These are phyloP conservation scores for Anseranas semipalmata DNA, from an alignment of 2,113 vertebrate genomes.

Conservation along the genomic window DNA sequence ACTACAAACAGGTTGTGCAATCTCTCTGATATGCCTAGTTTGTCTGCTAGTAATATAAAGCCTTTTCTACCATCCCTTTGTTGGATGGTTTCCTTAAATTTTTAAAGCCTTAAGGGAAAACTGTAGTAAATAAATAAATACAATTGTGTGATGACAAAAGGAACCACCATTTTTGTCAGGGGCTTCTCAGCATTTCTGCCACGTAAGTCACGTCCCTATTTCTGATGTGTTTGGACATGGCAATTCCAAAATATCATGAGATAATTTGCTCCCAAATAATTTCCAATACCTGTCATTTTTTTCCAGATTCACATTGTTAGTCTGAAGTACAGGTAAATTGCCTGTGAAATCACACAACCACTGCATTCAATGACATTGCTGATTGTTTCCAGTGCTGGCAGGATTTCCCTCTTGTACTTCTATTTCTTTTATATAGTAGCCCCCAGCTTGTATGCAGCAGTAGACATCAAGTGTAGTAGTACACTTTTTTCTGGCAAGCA, in stretches of 20 bases:
- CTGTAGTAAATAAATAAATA: not conserved
- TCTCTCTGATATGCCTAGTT: not conserved
- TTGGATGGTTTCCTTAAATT: not conserved
- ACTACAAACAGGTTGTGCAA: rapidly evolving
- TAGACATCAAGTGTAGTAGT: not conserved
- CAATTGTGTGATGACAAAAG: not conserved
- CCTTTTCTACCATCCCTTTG: not conserved
- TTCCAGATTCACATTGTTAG: not conserved
- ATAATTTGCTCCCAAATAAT: not conserved
- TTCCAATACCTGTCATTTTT: not conserved
- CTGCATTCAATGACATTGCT: not conserved
- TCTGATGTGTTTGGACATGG: not conserved
- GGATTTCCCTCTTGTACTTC: not conserved
- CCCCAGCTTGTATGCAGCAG: not conserved
- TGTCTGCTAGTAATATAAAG: not conserved
- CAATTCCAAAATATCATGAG: not conserved
- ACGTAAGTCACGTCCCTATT: not conserved
- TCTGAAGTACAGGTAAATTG: not conserved
- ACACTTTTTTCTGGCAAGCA: not conserved
- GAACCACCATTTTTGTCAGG: not conserved
- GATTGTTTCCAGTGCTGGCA: not conserved
- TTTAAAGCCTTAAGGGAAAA: not conserved
- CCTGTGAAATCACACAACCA: not conserved
- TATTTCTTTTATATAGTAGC: not conserved
- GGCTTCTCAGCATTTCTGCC: not conserved